Evolutionary conservation across 2,113 vertebrate genomes (phyloP).

Genomic region (Oreocharis arfaki): DNA sequence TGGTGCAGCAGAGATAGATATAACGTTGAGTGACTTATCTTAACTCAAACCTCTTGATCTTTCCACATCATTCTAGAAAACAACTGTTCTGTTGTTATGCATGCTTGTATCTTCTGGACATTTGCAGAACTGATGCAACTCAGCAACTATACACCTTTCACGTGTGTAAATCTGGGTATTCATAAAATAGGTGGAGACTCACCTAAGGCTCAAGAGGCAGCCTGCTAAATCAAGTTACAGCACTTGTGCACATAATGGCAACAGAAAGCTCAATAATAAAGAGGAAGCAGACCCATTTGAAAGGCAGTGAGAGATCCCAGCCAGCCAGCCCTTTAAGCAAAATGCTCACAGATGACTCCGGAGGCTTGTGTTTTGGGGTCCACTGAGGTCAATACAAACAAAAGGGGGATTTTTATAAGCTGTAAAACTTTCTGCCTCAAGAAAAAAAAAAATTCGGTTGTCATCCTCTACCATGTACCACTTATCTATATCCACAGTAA

Average conservation of each 20-base stretch:
- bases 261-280: not conserved
- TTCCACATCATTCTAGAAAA: not conserved
- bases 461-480: not conserved
- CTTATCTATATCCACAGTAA: not conserved
- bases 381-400: not conserved
- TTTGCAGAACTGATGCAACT: not conserved
- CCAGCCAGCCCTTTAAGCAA: not conserved
- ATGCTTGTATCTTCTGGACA: not conserved
- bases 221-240: not conserved
- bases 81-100: not conserved
- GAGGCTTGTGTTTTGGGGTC: not conserved
- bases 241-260: not conserved
- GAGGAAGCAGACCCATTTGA: not conserved
- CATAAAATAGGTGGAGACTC: not conserved
- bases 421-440: not conserved
- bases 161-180: rapidly evolving
- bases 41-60: not conserved
- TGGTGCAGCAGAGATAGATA: not conserved
- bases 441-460: not conserved
- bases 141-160: not conserved
- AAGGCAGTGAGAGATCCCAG: not conserved
- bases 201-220: not conserved
- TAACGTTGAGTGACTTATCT: not conserved
- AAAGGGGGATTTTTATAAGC: not conserved
- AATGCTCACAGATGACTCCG: not conserved